A percentile compares a stretch with the other conserved stretches of the same genome.
phyloP scores from a whole-genome alignment of 2,113 vertebrate genomes.

The Oceanodroma tethys region DNA sequence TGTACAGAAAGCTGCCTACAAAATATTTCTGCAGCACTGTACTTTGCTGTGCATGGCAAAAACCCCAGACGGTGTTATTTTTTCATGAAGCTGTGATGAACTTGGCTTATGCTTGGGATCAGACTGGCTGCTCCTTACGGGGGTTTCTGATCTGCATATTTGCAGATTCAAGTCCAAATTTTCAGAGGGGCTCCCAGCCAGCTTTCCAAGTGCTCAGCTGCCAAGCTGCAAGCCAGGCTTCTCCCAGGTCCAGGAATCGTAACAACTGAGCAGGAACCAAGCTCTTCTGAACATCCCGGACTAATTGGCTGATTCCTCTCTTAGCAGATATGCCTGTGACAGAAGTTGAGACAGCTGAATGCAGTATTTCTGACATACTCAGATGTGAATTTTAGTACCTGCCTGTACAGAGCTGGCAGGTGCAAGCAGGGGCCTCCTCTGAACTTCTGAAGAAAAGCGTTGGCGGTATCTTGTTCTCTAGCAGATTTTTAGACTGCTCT shows the following conservation, averaged over 20 bases:
- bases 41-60: background rate
- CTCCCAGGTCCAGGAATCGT: background rate
- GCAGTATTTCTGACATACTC: background rate
- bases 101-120: background rate
- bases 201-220: background rate
- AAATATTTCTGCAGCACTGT: conserved; percentile 25
- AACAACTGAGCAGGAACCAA: rapidly evolving
- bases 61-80: background rate
- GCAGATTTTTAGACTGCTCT: background rate
- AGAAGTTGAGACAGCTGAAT: background rate
- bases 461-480: background rate
- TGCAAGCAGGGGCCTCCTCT: background rate
- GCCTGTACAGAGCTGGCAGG: background rate
- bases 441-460: background rate
- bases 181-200: background rate
- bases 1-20: background rate
- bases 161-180: background rate
- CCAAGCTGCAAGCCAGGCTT: background rate
- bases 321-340: background rate
- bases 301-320: background rate
- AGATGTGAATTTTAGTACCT: background rate
- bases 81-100: conserved; percentile 22
- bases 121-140: background rate
- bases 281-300: background rate
- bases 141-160: background rate